These are phyloP conservation scores for Drosophila equinoxialis DNA, from an alignment of 1,140 invertebrate species.

Conservation along the genomic window DNA sequence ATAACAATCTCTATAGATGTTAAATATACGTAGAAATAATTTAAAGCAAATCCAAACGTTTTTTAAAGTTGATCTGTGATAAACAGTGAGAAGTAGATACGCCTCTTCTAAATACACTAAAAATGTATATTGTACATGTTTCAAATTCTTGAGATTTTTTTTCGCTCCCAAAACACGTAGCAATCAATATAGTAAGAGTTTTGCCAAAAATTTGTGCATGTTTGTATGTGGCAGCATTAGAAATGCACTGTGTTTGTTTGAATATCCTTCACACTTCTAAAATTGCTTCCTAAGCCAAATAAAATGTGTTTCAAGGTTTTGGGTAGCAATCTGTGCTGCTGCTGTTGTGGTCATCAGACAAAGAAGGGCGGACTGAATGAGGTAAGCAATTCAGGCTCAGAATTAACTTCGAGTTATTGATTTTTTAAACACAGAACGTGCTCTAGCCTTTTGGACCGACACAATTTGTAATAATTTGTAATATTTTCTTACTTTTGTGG, in stretches of 20 bases:
- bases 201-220: slow-evolving; percentile 2
- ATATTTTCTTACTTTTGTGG: too few species aligned
- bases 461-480: too few species aligned
- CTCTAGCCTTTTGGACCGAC: too few species aligned
- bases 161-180: too few species aligned
- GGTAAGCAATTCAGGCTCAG: slow-evolving; percentile 50
- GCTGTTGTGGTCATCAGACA: slow-evolving; percentile 49
- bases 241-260: neutral
- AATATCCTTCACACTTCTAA: slow-evolving; percentile 3
- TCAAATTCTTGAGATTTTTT: too few species aligned
- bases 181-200: neutral
- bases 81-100: neutral
- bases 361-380: slow-evolving; percentile 66
- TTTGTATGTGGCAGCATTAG: neutral
- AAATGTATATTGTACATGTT: too few species aligned
- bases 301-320: slow-evolving; percentile 57
- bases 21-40: neutral
- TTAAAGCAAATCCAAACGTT: neutral
- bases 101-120: too few species aligned
- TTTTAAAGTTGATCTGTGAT: neutral
- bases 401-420: neutral
- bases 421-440: neutral
- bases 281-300: neutral
- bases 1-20: too few species aligned
- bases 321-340: slow-evolving; percentile 44